These are phyloP conservation scores for Phoenicopterus ruber DNA, from an alignment of 2,113 vertebrate species.

Conservation along the genomic window DNA sequence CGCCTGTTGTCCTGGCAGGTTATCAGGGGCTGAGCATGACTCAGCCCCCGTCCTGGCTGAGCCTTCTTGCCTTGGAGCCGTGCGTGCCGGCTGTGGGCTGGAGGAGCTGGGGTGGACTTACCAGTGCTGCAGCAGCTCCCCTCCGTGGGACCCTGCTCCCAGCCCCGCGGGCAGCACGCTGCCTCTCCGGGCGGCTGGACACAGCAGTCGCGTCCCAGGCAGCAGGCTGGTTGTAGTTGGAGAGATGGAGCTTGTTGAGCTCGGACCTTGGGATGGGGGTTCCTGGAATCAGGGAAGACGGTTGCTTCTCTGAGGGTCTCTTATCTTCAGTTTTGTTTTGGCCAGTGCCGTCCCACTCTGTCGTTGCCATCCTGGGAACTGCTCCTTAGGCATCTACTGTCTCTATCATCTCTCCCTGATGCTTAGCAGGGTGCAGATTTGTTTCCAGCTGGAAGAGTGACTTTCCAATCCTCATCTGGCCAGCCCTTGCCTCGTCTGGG, in stretches of 20 bases:
- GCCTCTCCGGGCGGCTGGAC: neutral
- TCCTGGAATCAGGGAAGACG: neutral
- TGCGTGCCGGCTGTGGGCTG: accelerated
- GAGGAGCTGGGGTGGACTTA: neutral
- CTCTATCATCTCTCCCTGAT: neutral
- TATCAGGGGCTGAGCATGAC: constrained; percentile 36
- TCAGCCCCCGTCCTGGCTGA: constrained; percentile 5
- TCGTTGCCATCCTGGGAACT: neutral
- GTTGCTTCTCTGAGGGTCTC: neutral
- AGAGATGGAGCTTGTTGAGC: neutral
- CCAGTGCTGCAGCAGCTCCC: neutral
- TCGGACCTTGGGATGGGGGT: neutral
- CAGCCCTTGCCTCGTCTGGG: neutral
- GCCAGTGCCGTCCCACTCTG: no score
- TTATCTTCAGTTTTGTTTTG: neutral
- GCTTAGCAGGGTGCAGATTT: neutral
- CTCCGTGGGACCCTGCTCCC: neutral
- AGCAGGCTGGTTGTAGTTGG: neutral
- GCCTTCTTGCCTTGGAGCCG: neutral
- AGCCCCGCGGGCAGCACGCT: accelerated
- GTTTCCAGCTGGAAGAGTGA: neutral
- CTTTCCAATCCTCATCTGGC: neutral
- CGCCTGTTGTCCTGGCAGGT: constrained; percentile 21
- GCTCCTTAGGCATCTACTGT: neutral
- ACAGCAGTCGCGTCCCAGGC: neutral